Percentiles rank a stretch among this genome's conserved stretches.
These are phyloP conservation scores for Synchiropus splendidus DNA, from an alignment of 2,113 vertebrate species.

Conservation along the genomic window DNA sequence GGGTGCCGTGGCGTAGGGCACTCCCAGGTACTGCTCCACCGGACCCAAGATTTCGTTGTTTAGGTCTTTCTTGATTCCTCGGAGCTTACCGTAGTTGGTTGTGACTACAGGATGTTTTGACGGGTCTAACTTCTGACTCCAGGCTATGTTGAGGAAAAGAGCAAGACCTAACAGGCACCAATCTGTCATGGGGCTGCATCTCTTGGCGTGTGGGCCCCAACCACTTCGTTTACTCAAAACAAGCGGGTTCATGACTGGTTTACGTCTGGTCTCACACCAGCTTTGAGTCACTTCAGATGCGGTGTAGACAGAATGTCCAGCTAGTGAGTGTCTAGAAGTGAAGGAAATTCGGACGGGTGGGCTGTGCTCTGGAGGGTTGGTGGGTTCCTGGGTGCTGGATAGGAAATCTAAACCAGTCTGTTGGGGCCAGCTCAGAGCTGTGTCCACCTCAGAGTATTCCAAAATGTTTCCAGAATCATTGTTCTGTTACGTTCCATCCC, in stretches of 20 bases:
- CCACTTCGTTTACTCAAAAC: slow-evolving; percentile 25
- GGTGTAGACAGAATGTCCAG: too few relatives aligned
- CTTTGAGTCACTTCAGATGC: neutral
- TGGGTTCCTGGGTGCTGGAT: neutral
- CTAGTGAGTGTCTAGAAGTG: slow-evolving; percentile 1
- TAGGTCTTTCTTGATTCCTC: slow-evolving; percentile 80
- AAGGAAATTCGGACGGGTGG: slow-evolving; percentile 2
- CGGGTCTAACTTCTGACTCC: slow-evolving; percentile 68
- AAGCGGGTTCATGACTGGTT: slow-evolving; percentile 32
- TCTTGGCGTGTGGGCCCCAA: slow-evolving; percentile 16
- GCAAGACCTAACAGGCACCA: slow-evolving; percentile 58
- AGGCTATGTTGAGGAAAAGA: slow-evolving; percentile 59
- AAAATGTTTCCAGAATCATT: slow-evolving; percentile 31
- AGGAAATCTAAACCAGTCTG: too few relatives aligned
- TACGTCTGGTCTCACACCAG: slow-evolving; percentile 14
- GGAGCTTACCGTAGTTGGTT: slow-evolving; percentile 81
- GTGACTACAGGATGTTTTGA: slow-evolving; percentile 74
- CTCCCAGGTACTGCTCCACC: slow-evolving; percentile 82
- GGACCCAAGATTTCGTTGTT: slow-evolving; percentile 90
- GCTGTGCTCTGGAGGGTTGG: slow-evolving; percentile 4
- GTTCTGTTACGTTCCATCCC: slow-evolving; percentile 73
- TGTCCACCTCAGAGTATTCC: slow-evolving; percentile 17
- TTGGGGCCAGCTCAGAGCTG: slow-evolving; percentile 34
- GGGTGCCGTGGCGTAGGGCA: slow-evolving; percentile 84
- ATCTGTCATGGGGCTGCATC: slow-evolving; percentile 36